Base-by-base conservation (phyloP, 2,888 invertebrate genomes). In the Macrosoma leucophasiata region DNA sequence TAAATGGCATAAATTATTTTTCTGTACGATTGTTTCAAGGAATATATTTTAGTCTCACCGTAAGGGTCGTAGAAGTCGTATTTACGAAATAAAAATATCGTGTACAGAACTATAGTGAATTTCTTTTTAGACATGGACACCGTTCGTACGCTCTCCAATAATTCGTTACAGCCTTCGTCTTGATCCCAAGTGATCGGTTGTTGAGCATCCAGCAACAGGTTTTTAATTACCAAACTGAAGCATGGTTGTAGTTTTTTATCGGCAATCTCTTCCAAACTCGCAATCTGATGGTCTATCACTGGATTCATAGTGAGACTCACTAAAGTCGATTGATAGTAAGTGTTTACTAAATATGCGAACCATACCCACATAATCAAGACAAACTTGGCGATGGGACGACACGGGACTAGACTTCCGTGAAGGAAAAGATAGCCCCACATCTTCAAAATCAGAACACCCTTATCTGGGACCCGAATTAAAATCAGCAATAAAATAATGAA, bases 1-100 rank as follows among this genome's bases (percentile, higher is more conserved):
- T 59, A 76, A 9, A 67, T 61, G 1, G 59, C 58, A 26, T 66
- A 72, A 2, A 71, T 52, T 2, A 65, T 33, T 30, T 66, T 67
- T 3, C 51, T 50, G 4, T 58, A 43, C 0, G 69, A 66, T 4
- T 46, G 42, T 1, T 46, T 35, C n/a, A 58, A 50, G 1, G 41
- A 11, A 20, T 54, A 52, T 1, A 59, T 23, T n/a, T 9, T 21
- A 0, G 36, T 13, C 8, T 46, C 31, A 0, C 70, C 68, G 18
- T 36, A 53, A 19, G 50, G 37, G 36, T 69, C 55, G 19, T 46
- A 52, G 33, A 56, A 69, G 1, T 46, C 29, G 2, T 54, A 42
- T 27, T 49, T 47, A 13, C 67, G 40, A 29, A 58, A 68, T 3
- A 35, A 24, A 20, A 59, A 77, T 2, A 63, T 13, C 0, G 50